Conservation (phyloP, 2,797 vertebrate genomes). For the Rachycentron canadum region DNA sequence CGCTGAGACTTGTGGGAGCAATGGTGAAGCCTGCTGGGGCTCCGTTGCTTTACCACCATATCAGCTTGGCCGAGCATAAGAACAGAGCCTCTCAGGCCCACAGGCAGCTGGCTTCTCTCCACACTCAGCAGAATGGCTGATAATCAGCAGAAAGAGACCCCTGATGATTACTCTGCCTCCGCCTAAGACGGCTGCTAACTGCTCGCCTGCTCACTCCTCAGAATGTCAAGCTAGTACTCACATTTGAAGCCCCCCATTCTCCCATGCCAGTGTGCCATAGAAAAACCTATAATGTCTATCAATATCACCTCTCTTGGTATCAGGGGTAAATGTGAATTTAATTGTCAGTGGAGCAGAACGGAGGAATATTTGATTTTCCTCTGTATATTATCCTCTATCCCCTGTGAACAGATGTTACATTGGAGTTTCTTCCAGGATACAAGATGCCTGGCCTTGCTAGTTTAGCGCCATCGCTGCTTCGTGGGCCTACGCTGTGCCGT, state of each 20-base stretch:
- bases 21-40: conserved; percentile 50
- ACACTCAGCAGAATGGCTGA: conserved; percentile 73
- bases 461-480: conserved; percentile 27
- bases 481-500: conserved; percentile 32
- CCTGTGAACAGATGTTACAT: conserved; percentile 63
- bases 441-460: conserved; percentile 30
- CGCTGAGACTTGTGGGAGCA: conserved; percentile 39
- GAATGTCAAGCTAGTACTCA: conserved; percentile 65
- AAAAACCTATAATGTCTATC: conserved; percentile 69
- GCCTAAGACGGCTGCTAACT: conserved; percentile 72
- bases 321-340: conserved; percentile 80
- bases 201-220: conserved; percentile 63
- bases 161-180: conserved; percentile 77
- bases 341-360: conserved; percentile 75
- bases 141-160: conserved; percentile 82
- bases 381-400: conserved; percentile 78
- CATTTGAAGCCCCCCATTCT: conserved; percentile 37
- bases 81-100: conserved; percentile 72
- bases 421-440: conserved; percentile 40
- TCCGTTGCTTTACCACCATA: conserved; percentile 63
- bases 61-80: conserved; percentile 77
- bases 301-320: conserved; percentile 72
- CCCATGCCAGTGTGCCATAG: conserved; percentile 29
- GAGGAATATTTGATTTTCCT: conserved; percentile 55
- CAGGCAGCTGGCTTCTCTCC: conserved; percentile 78